These are phyloP conservation scores for Apolygus lucorum DNA, from an alignment of 1,140 invertebrate species.

Conservation along the genomic window DNA sequence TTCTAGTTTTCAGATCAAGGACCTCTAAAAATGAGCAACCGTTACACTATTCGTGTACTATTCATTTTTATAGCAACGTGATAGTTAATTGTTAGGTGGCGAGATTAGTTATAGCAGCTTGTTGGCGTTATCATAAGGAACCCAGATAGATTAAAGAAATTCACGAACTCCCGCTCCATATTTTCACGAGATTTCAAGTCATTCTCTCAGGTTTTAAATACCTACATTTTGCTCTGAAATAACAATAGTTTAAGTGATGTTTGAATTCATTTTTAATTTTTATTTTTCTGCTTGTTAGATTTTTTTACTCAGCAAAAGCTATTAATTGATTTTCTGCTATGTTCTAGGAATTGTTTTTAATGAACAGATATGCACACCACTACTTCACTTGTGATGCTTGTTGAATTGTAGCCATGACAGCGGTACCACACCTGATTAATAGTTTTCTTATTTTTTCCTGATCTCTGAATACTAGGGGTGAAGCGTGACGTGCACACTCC, in stretches of 20 bases:
- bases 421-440: conserved; percentile 26
- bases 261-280: background rate
- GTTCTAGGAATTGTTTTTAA: conserved; percentile 10
- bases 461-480: conserved; percentile 25
- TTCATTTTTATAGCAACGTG: too few relatives aligned
- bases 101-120: too few relatives aligned
- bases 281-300: background rate
- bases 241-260: background rate
- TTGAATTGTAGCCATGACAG: background rate
- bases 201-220: too few relatives aligned
- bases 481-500: conserved; percentile 17
- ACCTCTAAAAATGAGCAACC: too few relatives aligned
- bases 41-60: too few relatives aligned
- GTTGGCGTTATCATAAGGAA: too few relatives aligned
- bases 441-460: conserved; percentile 29
- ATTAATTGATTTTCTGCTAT: conserved; percentile 8
- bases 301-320: background rate
- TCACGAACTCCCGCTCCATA: too few relatives aligned
- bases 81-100: too few relatives aligned
- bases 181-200: too few relatives aligned
- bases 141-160: too few relatives aligned
- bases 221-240: too few relatives aligned
- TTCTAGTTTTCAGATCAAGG: too few relatives aligned
- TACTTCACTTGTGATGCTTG: conserved; percentile 15
- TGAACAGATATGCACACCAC: conserved; percentile 1